phyloP scores from a whole-genome alignment of 2,888 invertebrate genomes.

The Hirtodrosophila histrioides region DNA sequence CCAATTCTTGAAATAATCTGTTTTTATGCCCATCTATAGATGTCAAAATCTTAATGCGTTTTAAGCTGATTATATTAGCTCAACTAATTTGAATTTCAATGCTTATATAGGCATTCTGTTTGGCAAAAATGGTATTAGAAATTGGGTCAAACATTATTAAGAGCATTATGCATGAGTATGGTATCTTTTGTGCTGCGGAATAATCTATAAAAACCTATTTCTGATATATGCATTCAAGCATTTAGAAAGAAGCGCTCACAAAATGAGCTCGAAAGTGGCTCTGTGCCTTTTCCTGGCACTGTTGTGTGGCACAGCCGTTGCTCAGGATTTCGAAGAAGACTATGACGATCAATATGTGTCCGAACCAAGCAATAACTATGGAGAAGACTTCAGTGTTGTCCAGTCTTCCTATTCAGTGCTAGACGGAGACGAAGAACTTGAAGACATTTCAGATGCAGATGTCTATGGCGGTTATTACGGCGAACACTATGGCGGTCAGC shows the following conservation, averaged over 20 bases:
- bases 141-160: constrained; percentile 18
- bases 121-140: constrained; percentile 1
- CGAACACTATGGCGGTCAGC: too few relatives aligned
- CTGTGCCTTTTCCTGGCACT: constrained; percentile 12
- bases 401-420: background rate
- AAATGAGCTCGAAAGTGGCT: constrained; percentile 26
- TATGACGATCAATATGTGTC: background rate
- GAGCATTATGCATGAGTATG: constrained; percentile 1
- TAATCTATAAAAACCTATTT: constrained; percentile 34
- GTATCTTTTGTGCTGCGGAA: constrained; percentile 7
- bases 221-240: background rate
- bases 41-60: background rate
- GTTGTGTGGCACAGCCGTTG: constrained; percentile 7
- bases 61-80: constrained; percentile 36
- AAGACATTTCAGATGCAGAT: background rate
- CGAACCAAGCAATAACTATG: background rate
- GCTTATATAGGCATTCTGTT: background rate
- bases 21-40: background rate
- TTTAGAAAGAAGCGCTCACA: constrained; percentile 5
- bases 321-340: constrained; percentile 1
- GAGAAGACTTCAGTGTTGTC: background rate
- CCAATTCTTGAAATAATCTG: background rate
- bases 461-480: too few relatives aligned
- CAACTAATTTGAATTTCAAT: constrained; percentile 34
- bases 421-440: background rate